Percentiles rank a stretch among this genome's conserved stretches.
Evolutionary conservation across 1,140 invertebrate genomes (phyloP).

Genomic region (Capitella teleta): DNA sequence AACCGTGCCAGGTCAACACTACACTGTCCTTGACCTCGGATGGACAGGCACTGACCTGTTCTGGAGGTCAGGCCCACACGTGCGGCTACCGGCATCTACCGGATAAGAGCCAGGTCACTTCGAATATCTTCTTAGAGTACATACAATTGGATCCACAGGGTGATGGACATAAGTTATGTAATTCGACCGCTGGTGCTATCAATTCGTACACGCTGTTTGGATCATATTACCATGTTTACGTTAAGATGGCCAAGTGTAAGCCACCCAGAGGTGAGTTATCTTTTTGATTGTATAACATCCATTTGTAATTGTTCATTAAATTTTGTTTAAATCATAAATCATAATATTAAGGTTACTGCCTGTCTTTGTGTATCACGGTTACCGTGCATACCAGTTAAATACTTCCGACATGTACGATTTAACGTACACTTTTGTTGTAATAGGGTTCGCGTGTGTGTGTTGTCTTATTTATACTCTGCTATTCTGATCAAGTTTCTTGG

Average conservation of each 20-base stretch:
- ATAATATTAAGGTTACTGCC: too few species aligned
- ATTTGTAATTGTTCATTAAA: too few species aligned
- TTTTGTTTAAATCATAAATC: too few species aligned
- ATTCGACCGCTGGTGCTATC: not conserved
- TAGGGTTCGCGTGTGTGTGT: too few species aligned
- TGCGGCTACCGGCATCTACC: conserved; percentile 12
- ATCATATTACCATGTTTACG: conserved; percentile 13
- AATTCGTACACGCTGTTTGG: conserved; percentile 11
- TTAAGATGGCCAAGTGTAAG: conserved; percentile 9
- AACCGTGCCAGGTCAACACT: conserved; percentile 5
- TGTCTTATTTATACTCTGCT: too few species aligned
- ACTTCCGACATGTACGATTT: too few species aligned
- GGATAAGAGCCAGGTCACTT: conserved; percentile 4
- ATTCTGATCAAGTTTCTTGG: too few species aligned
- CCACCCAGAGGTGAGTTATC: conserved; percentile 2
- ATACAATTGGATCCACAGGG: conserved; percentile 9
- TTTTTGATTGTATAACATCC: too few species aligned
- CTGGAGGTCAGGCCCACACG: conserved; percentile 9
- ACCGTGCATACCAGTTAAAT: too few species aligned
- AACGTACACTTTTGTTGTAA: too few species aligned
- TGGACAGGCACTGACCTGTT: conserved; percentile 11
- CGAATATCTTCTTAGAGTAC: conserved; percentile 9
- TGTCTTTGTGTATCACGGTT: too few species aligned
- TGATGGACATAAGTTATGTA: not conserved
- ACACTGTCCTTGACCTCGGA: conserved; percentile 9